Base-by-base conservation (phyloP, 92 coral and sea anemone species). In the Ricordea florida region DNA sequence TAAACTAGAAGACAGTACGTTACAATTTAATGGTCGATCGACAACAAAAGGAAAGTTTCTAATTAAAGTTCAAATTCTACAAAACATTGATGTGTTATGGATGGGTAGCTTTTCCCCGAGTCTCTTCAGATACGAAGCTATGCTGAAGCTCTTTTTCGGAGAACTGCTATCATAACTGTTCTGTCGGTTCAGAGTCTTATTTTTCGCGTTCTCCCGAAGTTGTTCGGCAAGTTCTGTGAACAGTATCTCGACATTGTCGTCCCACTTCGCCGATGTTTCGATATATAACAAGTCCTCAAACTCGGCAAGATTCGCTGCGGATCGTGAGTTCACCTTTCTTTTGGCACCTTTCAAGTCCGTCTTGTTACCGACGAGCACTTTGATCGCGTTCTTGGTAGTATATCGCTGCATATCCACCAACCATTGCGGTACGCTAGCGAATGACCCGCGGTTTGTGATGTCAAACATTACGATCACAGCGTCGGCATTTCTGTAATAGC, bases 361-460 rank as follows among this genome's bases (percentile, higher is more conserved):
- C 74, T 96, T 96, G 52, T 96, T 96, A 8, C 99, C 99, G 23
- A 96, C 99, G 26, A 96, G 74, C 20, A 96, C 99, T 62, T 92
- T 92, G 24, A 92, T 61, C 27, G 88, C 83, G 66, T 92, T 84
- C 82, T 74, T 89, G 49, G 73, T 76, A 22, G 92, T 86, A 59
- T 89, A 88, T 50, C 85, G 85, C 57, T 96, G 93, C 15, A 96
- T 97, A 42, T 96, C 97, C 59, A 91, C 80, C 3, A 96, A 80
- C 99, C 99, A 96, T 52, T 89, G 97, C 2, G 99, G 99, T 64
- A 96, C 86, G 46, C 97, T 92, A 0, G 99, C 99, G 73, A 96
- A 96, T 7, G 93, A 91, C 35, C 94, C 94, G 74, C 91, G 90
- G 81, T 96, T 87, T 21, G 97, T 96, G 16, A 96, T 85, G 70